phyloP scores from a whole-genome alignment of 2,113 vertebrate genomes.

The Copsychus sechellarum region DNA sequence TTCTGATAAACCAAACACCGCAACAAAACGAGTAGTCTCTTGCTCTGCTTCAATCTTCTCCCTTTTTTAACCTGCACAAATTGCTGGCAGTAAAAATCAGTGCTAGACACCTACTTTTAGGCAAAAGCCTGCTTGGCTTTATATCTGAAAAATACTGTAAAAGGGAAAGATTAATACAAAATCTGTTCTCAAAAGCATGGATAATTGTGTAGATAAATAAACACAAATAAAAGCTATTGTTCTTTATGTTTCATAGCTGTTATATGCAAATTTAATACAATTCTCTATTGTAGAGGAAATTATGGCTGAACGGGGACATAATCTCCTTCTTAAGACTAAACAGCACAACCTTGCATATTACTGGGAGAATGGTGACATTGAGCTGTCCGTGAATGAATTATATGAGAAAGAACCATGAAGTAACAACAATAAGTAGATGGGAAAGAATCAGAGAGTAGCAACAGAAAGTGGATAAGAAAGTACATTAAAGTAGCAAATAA shows the following conservation, averaged over 20 bases:
- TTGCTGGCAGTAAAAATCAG: background rate
- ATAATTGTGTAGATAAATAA: background rate
- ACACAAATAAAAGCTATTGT: background rate
- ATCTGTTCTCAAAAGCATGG: background rate
- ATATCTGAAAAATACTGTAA: background rate
- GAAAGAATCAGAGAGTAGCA: no score
- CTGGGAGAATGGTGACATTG: no score
- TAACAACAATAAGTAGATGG: no score
- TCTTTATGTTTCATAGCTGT: background rate
- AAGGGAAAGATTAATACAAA: background rate
- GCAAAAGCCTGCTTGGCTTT: background rate
- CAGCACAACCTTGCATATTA: no score
- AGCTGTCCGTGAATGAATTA: no score
- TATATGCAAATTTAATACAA: background rate
- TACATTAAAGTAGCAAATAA: no score
- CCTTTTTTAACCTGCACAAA: background rate
- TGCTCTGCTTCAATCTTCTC: background rate
- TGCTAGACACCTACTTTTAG: background rate
- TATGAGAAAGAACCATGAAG: no score
- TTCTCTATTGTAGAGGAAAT: background rate
- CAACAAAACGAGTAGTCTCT: background rate
- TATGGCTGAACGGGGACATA: no score
- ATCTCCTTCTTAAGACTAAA: no score
- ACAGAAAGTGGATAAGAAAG: no score
- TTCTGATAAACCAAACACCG: background rate